phyloP scores from a whole-genome alignment of 1,140 invertebrate species.

The Calephelis nemesis region DNA sequence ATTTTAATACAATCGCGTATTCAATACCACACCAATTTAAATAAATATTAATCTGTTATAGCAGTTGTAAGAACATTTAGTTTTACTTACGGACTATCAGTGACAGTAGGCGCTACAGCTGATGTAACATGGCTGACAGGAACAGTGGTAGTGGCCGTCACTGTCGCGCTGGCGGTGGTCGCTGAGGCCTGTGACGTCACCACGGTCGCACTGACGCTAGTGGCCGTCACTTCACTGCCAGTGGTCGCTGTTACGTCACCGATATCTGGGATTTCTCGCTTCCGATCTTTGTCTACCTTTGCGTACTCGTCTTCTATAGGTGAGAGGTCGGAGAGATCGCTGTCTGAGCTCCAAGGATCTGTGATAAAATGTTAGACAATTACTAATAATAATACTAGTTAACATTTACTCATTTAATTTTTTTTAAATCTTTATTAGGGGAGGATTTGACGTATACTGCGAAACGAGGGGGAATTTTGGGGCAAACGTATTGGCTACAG shows the following conservation, averaged over 20 bases:
- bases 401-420: too few species aligned
- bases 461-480: too few species aligned
- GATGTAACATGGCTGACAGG: slow-evolving; percentile 22
- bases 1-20: too few species aligned
- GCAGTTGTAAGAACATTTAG: too few species aligned
- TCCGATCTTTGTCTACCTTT: slow-evolving; percentile 63
- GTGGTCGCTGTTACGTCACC: slow-evolving; percentile 64
- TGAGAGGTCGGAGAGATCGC: slow-evolving; percentile 67
- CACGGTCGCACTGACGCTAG: slow-evolving; percentile 21
- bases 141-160: slow-evolving; percentile 22
- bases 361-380: slow-evolving; percentile 3
- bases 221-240: slow-evolving; percentile 29
- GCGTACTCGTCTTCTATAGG: slow-evolving; percentile 72
- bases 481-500: too few species aligned
- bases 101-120: slow-evolving; percentile 27
- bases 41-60: too few species aligned
- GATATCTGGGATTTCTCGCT: slow-evolving; percentile 62
- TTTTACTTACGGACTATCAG: slow-evolving; percentile 46
- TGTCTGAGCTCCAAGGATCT: slow-evolving; percentile 76
- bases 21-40: too few species aligned
- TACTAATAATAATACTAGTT: too few species aligned
- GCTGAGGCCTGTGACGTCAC: slow-evolving; percentile 25
- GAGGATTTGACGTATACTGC: too few species aligned
- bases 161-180: slow-evolving; percentile 25
- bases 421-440: too few species aligned